Base-by-base conservation (phyloP, 1,140 invertebrate species). In the Macrostomum lignano region DNA sequence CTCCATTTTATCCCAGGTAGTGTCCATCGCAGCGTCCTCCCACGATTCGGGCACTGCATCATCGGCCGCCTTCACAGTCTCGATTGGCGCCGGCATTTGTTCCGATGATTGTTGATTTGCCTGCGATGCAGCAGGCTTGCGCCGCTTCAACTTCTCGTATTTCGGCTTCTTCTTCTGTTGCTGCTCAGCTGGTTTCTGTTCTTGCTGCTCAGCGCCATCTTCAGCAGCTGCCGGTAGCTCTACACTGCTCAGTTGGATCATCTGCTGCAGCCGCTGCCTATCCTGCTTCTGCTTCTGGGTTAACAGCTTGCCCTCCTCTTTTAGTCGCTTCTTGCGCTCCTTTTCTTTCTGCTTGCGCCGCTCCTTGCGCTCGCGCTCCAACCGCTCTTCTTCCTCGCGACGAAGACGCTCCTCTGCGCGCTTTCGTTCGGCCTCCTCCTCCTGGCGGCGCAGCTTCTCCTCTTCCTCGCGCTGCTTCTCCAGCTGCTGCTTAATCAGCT, bases 321-420 rank as follows among this genome's bases (percentile, higher is more conserved):
- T 91, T 22, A 86, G 55, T 46, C 75, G 65, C 49, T 84, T 77
- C 55, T 75, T 79, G 36, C 72, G 67, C 47, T 88, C 81, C 44
- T 88, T 88, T 61, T 91, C 79, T 47, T 82, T 84, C 44, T 76
- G 67, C 48, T 91, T 94, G 48, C 81, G 81, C 39, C 67, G 69
- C 44, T 82, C 73, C 49, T 81, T 84, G 33, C 67, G 65, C 42
- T 63, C 50, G 37, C 56, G 55, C 79, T 81, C 51, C 11, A 48
- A 13, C 21, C 44, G 38, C 47, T 49, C 48, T 51, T 60, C 31
- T 17, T 25, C 20, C 21, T 51, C 75, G 68, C 51, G 82, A 76
- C 38, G 75, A 52, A 38, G 69, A 65, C 22, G 74, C 33, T 52
- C 48, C 32, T 43, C 44, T 31, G 36, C 35, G 33, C 37, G 25